Base-by-base conservation (phyloP, 2,113 vertebrate species). In the Pangasianodon hypophthalmus region DNA sequence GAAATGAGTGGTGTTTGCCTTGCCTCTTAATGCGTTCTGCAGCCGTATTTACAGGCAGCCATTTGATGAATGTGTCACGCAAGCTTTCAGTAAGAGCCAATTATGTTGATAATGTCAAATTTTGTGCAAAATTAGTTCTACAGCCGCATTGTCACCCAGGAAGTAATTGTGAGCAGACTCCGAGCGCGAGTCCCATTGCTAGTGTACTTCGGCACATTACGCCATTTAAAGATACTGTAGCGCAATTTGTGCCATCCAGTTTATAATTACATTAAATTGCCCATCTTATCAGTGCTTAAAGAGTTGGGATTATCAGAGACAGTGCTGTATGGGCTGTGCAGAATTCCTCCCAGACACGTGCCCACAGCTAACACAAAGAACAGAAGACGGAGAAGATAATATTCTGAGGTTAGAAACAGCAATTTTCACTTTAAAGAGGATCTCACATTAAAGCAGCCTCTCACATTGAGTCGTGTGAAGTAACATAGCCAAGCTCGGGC, bases 51-150 rank as follows among this genome's bases (percentile, higher is more conserved):
- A 96, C 96, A 92, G 96, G 95, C 96, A 93, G 86, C 87, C 0
- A 85, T 97, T 98, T 98, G 97, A 98, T 97, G 97, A 96, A 97
- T 96, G 96, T 97, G 96, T 97, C 96, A 96, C 96, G 94, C 95
- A 95, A 95, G 95, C 96, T 96, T 97, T 97, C 97, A 97, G 96
- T 97, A 92, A 94, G 96, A 96, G 95, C 96, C 97, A 97, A 97
- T 98, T 98, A 98, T 96, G 97, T 98, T 98, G 98, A 98, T 98
- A 98, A 98, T 98, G 97, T 96, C 97, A 98, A 96, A 97, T 97
- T 97, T 97, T 96, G 96, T 96, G 96, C 95, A 95, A 96, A 97
- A 98, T 97, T 97, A 92, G 90, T 91, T 92, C 87, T 91, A 89
- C 94, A 94, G 94, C 95, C 94, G 94, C 94, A 95, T 95, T 95